Evolutionary conservation across 2,888 invertebrate species (phyloP).

Genomic region (Drosophila lacicola): DNA sequence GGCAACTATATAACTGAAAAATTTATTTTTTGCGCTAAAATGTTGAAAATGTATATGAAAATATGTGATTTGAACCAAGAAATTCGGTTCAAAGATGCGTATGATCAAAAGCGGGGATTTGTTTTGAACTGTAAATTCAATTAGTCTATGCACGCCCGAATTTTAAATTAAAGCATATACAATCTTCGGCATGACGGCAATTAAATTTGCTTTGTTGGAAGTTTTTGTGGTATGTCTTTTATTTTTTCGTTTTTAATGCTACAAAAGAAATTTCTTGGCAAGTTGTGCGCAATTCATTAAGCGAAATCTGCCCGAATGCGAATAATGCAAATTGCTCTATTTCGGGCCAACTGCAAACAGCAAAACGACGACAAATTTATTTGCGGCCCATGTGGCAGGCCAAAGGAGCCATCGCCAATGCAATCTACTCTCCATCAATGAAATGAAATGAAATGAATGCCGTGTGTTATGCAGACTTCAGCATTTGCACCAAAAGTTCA

Average conservation of each 20-base stretch:
- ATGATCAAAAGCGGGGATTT: too few relatives aligned
- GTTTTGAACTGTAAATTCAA: background rate
- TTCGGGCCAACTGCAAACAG: constrained; percentile 52
- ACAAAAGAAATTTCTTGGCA: constrained; percentile 61
- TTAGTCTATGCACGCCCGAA: background rate
- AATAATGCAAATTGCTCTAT: constrained; percentile 78
- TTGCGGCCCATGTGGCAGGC: constrained; percentile 57
- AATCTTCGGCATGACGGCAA: constrained; percentile 11
- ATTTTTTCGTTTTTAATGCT: constrained; percentile 10
- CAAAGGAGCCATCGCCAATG: constrained; percentile 13
- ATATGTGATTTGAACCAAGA: too few relatives aligned
- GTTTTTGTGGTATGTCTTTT: constrained; percentile 11
- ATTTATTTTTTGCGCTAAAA: too few relatives aligned
- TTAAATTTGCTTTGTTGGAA: constrained; percentile 6
- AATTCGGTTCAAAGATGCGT: too few relatives aligned
- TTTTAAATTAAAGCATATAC: background rate
- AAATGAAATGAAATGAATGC: constrained; percentile 60
- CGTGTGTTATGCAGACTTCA: constrained; percentile 39
- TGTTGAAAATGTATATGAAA: too few relatives aligned
- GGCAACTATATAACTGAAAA: too few relatives aligned
- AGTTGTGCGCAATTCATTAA: constrained; percentile 75
- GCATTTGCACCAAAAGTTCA: constrained; percentile 70
- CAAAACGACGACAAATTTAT: constrained; percentile 74
- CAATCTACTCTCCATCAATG: constrained; percentile 59
- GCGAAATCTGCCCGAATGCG: constrained; percentile 70